These are phyloP conservation scores for Icerya purchasi DNA, from an alignment of 2,888 invertebrate genomes.

Conservation along the genomic window DNA sequence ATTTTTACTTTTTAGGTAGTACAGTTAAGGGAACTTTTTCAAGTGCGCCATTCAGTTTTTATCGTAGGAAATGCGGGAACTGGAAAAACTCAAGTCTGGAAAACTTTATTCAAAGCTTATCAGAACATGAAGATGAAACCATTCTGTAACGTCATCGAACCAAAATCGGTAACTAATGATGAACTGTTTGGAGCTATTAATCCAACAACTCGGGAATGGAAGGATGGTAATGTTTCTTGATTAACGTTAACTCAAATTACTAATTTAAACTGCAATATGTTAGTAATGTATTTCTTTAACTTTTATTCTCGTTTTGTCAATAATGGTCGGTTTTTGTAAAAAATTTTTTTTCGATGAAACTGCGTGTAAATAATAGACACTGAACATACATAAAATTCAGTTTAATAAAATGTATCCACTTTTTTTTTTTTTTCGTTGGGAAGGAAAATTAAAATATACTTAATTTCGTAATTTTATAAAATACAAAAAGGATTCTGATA, in stretches of 20 bases:
- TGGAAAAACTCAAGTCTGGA: slow-evolving; percentile 85
- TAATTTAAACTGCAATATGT: too few species aligned
- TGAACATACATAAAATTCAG: too few species aligned
- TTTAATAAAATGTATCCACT: too few species aligned
- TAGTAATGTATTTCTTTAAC: background rate
- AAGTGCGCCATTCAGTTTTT: slow-evolving; percentile 83
- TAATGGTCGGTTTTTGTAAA: background rate
- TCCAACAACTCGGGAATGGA: slow-evolving; percentile 84
- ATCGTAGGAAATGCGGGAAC: slow-evolving; percentile 70
- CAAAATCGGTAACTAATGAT: slow-evolving; percentile 87
- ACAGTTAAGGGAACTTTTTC: slow-evolving; percentile 76
- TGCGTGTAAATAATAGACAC: background rate
- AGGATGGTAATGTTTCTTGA: slow-evolving; percentile 40
- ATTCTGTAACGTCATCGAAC: slow-evolving; percentile 72
- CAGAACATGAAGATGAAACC: slow-evolving; percentile 61
- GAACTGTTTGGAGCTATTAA: slow-evolving; percentile 87
- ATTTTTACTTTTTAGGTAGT: slow-evolving; percentile 38
- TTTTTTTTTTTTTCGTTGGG: too few species aligned
- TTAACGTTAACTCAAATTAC: too few species aligned
- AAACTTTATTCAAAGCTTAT: slow-evolving; percentile 65
- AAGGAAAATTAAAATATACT: too few species aligned
- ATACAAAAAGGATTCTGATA: too few species aligned
- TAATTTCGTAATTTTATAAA: too few species aligned
- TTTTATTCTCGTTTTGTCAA: background rate
- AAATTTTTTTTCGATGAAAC: background rate